phyloP scores from a whole-genome alignment of 2,797 vertebrate genomes.

The Limnodromus scolopaceus region DNA sequence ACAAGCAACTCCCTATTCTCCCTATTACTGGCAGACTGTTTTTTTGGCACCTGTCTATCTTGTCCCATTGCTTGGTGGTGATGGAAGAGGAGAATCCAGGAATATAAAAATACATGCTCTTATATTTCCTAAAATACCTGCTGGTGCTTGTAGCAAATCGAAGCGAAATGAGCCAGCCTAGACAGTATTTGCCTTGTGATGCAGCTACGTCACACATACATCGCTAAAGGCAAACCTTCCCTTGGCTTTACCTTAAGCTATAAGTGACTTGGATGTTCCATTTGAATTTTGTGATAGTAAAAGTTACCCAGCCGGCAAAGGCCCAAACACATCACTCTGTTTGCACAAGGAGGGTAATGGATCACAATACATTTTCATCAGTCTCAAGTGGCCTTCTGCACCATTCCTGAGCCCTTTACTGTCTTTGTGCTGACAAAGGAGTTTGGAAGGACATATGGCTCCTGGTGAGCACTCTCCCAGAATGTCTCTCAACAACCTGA shows the following conservation, averaged over 20 bases:
- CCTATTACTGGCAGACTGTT: fast-evolving
- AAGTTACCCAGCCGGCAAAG: neutral
- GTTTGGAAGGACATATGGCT: neutral
- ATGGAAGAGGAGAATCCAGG: neutral
- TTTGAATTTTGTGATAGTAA: neutral
- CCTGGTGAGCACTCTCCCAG: fast-evolving
- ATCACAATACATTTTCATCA: neutral
- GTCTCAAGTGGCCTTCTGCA: neutral
- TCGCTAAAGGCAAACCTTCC: neutral
- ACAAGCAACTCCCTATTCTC: neutral
- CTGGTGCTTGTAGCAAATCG: neutral
- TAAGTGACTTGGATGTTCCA: neutral
- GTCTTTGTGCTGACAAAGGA: neutral
- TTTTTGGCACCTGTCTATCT: neutral
- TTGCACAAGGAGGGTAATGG: neutral
- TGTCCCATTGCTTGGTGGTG: fast-evolving
- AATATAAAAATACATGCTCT: neutral
- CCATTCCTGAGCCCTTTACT: neutral
- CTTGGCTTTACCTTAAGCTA: neutral
- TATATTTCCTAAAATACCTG: neutral
- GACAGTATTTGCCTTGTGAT: neutral
- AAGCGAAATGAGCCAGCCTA: neutral
- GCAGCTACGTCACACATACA: fast-evolving
- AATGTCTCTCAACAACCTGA: neutral
- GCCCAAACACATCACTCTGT: neutral